Evolutionary conservation across 2,888 invertebrate genomes (phyloP), one percentile per base, ranked within the genome.

Genomic region (Rhimphoctona megacephalus): DNA sequence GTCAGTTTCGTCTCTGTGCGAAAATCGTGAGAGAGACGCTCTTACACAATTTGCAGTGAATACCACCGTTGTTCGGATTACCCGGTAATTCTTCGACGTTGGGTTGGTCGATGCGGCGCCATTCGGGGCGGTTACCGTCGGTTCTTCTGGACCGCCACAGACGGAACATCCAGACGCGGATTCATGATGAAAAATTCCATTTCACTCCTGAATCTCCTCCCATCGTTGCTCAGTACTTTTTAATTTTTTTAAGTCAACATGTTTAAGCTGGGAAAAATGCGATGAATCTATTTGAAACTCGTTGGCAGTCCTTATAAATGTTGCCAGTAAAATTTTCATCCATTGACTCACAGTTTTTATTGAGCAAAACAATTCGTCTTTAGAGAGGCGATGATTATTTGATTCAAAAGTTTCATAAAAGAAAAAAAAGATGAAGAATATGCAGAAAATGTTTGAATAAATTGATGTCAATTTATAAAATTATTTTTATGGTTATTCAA

Each of bases 21-120:
- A 78, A 69, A 74, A 86, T 84, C 83, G 83, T 78, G 83, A 81
- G 78, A 78, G 83, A 81, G 78, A 78, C 49, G 81, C 54, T 84
- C 80, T 86, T 84, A 72, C 77, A 78, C 81, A 86, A 86, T 86
- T 83, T 69, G 67, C 81, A 43, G 76, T 76, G 86, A 83, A 83
- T 39, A 43, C 30, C 61, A 77, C 22, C 33, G 72, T 43, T 36
- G 57, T 81, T 72, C 81, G 83, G 72, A 86, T 78, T 86, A 86
- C 86, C 83, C 78, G 81, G 86, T 84, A 86, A 86, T 86, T 81
- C 81, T 61, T 79, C 39, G 78, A 69, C 69, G 83, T 81, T 70
- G 83, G 72, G 67, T 46, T 22, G 76, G 70, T 57, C 72, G 69
- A 74, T 72, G 77, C 78, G 86, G 81, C 86, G 77, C 83, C 86